Base-by-base conservation (phyloP, 2,888 invertebrate genomes). In the Agrochola circellaris region DNA sequence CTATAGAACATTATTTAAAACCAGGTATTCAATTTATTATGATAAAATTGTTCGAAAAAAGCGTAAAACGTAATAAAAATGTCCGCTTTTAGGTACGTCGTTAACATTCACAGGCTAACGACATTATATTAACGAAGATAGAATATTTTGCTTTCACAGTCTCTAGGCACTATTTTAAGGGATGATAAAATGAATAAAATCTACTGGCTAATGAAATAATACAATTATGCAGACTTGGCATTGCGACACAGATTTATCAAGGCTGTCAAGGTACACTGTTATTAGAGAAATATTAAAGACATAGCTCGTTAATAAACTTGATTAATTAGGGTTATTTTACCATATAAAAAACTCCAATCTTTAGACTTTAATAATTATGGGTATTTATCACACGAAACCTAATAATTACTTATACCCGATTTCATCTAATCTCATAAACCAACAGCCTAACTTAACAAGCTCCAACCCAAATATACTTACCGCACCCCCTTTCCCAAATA, bases 181-280 rank as follows among this genome's bases (percentile, higher is more conserved):
- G 62, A 64, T 76, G 70, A 82, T 77, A 82, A 84, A 87, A 86
- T 83, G 58, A 87, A 87, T 87, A 81, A 88, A 79, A 84, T 79
- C 64, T 77, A 34, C 70, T 23, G 51, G 66, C 62, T 86, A 81
- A 74, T 77, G 66, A 79, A 84, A 76, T 87, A 77, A 81, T 67
- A 73, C 54, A 74, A 84, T 88, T 79, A 77, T 56, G 60, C 62
- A 20, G 48, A 65, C 61, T 74, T 58, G 42, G 54, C 65, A 86
- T 73, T 66, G 69, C 54, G 66, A 67, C 66, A 67, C 42, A 42
- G 78, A 77, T 85, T 85, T 66, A 76, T 85, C 20, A 79, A 56
- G 38, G 9, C 48, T 74, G 61, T 62, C 79, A 48, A 61, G 15
- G n/a, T 64, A 73, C 66, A 45, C 8, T 9, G 48, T 30, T 69